These are phyloP conservation scores for Argyrosomus regius DNA, from an alignment of 2,797 vertebrate species.

Conservation along the genomic window DNA sequence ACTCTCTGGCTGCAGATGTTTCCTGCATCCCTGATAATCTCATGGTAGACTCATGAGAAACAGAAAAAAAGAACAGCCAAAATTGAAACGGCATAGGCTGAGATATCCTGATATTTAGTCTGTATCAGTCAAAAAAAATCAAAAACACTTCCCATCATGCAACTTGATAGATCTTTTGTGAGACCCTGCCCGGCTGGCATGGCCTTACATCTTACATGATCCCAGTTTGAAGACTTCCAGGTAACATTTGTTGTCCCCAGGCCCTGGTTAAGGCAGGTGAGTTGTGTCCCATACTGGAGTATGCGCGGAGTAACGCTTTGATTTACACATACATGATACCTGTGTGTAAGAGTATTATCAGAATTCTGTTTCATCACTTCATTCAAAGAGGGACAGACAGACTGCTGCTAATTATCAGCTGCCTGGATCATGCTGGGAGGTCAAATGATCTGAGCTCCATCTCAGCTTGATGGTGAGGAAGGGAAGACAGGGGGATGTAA, in stretches of 20 bases:
- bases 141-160: not conserved
- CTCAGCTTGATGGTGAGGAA: conserved; percentile 37
- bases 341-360: not conserved
- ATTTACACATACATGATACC: not conserved
- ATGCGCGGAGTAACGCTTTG: not conserved
- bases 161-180: not conserved
- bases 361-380: not conserved
- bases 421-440: conserved; percentile 74
- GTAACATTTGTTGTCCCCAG: not conserved
- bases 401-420: conserved; percentile 54
- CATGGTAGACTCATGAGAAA: not conserved
- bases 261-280: not conserved
- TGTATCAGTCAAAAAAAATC: not conserved
- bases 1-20: not conserved
- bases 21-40: no score
- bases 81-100: no score
- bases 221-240: no score
- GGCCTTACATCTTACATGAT: not conserved
- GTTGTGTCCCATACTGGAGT: not conserved
- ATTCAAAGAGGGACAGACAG: conserved; percentile 8
- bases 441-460: conserved; percentile 76
- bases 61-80: not conserved
- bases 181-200: not conserved
- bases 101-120: no score
- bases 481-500: conserved; percentile 18